phyloP scores from a whole-genome alignment of 1,140 invertebrate genomes.

The Zeugodacus cucurbitae region DNA sequence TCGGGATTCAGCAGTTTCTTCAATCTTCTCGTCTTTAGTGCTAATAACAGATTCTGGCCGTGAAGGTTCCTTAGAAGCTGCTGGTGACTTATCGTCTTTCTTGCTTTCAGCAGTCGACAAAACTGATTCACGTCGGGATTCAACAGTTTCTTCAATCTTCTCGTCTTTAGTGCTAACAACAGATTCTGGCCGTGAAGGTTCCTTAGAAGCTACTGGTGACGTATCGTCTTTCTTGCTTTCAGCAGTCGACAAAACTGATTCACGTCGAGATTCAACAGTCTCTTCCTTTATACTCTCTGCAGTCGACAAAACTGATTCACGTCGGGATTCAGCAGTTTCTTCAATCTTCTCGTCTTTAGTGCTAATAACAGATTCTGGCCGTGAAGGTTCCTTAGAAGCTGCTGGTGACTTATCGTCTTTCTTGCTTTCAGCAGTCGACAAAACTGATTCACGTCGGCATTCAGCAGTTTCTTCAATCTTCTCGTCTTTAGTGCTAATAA shows the following conservation, averaged over 20 bases:
- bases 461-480: background rate
- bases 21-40: slow-evolving; percentile 43
- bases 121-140: slow-evolving; percentile 43
- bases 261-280: slow-evolving; percentile 27
- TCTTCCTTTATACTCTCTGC: background rate
- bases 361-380: slow-evolving; percentile 45
- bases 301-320: slow-evolving; percentile 37
- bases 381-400: slow-evolving; percentile 49
- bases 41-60: slow-evolving; percentile 46
- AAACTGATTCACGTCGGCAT: slow-evolving; percentile 43
- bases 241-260: slow-evolving; percentile 23
- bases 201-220: slow-evolving; percentile 47
- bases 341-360: background rate
- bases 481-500: too few species aligned
- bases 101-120: background rate
- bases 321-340: slow-evolving; percentile 15
- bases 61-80: slow-evolving; percentile 50
- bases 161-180: slow-evolving; percentile 13
- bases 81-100: slow-evolving; percentile 46
- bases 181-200: slow-evolving; percentile 49
- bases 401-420: slow-evolving; percentile 45
- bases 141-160: background rate
- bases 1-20: background rate
- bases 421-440: background rate
- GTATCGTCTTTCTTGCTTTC: slow-evolving; percentile 43